A percentile compares a stretch with the other conserved stretches of the same genome.
Conservation (phyloP, 2,113 vertebrate species). For the Nothocercus nigrocapillus region DNA sequence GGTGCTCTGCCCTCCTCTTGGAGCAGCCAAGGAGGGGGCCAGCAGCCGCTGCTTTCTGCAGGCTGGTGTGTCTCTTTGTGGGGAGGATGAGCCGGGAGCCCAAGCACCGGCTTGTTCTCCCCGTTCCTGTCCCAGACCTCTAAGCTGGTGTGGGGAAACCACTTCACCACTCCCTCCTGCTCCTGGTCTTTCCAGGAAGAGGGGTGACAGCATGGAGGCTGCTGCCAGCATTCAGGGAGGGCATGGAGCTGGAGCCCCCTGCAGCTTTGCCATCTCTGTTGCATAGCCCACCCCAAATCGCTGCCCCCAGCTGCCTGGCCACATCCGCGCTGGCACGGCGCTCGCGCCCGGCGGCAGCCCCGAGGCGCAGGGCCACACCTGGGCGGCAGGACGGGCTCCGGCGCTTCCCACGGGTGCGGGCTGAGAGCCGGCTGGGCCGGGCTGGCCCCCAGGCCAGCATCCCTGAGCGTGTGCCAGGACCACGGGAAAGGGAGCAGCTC, state of each 20-base stretch:
- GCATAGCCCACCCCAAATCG: neutral
- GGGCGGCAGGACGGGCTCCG: slow-evolving; percentile 25
- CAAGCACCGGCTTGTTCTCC: too few relatives aligned
- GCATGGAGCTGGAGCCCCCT: too few relatives aligned
- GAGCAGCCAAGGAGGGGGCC: too few relatives aligned
- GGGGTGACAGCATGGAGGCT: neutral
- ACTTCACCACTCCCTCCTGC: neutral
- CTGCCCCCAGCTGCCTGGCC: neutral
- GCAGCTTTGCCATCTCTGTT: too few relatives aligned
- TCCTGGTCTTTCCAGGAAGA: too few relatives aligned
- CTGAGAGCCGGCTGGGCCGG: slow-evolving; percentile 37
- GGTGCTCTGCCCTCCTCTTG: too few relatives aligned
- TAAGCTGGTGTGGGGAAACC: neutral
- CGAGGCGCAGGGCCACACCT: slow-evolving; percentile 51
- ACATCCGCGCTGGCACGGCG: slow-evolving; percentile 11
- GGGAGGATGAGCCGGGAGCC: too few relatives aligned
- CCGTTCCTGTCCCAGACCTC: neutral
- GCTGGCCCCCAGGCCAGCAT: slow-evolving; percentile 30
- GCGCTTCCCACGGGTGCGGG: slow-evolving; percentile 64
- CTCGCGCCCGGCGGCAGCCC: neutral
- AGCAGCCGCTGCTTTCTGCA: too few relatives aligned
- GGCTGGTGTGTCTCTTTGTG: too few relatives aligned
- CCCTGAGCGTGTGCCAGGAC: slow-evolving; percentile 44
- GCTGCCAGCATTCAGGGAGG: too few relatives aligned
- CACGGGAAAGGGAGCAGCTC: neutral